These are phyloP conservation scores for Lasaia peninsularis DNA, from an alignment of 1,140 invertebrate genomes.

Conservation along the genomic window DNA sequence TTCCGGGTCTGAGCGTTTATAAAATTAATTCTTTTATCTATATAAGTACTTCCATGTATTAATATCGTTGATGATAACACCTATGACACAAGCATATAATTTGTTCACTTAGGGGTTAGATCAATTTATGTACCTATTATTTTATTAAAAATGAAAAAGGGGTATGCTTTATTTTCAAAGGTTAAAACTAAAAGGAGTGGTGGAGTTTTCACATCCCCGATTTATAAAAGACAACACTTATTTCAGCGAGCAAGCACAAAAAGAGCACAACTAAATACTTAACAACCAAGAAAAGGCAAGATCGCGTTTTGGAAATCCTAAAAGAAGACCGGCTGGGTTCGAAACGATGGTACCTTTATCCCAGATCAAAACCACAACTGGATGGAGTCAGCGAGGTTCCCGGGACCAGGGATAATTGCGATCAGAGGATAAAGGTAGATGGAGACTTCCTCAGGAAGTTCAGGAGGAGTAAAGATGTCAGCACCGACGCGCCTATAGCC, in stretches of 20 bases:
- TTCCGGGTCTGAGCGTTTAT: too few relatives aligned
- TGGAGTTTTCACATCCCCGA: background rate
- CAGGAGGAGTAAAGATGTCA: constrained; percentile 51
- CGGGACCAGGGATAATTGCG: constrained; percentile 37
- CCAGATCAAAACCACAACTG: constrained; percentile 26
- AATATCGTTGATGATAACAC: too few relatives aligned
- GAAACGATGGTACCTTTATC: constrained; percentile 62
- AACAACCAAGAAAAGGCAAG: constrained; percentile 59
- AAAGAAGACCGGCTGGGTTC: constrained; percentile 60
- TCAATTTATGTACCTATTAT: too few relatives aligned
- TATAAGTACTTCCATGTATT: too few relatives aligned
- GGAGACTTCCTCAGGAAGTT: constrained; percentile 61
- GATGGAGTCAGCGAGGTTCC: constrained; percentile 17
- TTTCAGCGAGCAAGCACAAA: constrained; percentile 55
- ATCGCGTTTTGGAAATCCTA: constrained; percentile 53
- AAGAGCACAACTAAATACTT: constrained; percentile 55
- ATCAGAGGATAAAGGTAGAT: constrained; percentile 56
- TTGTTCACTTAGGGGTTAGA: too few relatives aligned
- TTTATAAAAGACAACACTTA: background rate
- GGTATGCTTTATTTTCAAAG: too few relatives aligned
- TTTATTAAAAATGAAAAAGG: too few relatives aligned
- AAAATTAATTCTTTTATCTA: too few relatives aligned
- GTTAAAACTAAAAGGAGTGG: background rate
- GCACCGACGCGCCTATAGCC: constrained; percentile 50
- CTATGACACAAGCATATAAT: too few relatives aligned